Percentiles rank a stretch among this genome's conserved stretches.
Conservation (phyloP, 2,888 invertebrate species). For the Leptinotarsa rubiginosa region DNA sequence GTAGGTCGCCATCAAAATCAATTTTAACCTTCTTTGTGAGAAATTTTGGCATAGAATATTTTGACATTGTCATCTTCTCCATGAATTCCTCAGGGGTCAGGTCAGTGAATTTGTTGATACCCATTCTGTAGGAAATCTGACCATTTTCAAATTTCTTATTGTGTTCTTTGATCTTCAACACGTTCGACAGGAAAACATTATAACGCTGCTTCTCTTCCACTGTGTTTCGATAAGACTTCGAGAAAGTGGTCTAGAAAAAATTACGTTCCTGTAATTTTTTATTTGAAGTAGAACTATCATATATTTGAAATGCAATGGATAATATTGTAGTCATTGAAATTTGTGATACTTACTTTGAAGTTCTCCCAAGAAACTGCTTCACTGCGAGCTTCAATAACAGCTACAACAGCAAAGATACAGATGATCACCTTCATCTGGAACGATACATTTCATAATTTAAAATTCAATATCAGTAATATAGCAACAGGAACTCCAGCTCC, state of each 20-base stretch:
- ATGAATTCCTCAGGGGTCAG: constrained; percentile 20
- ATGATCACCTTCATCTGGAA: not conserved
- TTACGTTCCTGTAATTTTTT: not conserved
- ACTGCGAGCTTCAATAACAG: not conserved
- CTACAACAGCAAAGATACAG: not conserved
- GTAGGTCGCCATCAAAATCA: constrained; percentile 4
- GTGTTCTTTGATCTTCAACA: constrained; percentile 6
- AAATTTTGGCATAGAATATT: not conserved
- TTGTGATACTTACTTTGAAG: not conserved
- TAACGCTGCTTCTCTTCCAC: constrained; percentile 16
- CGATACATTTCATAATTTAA: not conserved
- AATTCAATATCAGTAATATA: too few species aligned
- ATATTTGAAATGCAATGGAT: not conserved
- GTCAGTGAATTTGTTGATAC: constrained; percentile 19
- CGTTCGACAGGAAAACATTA: not conserved
- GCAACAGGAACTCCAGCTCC: too few species aligned
- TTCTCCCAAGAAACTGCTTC: not conserved
- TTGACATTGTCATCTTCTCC: not conserved
- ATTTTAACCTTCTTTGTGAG: not conserved
- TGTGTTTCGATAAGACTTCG: constrained; percentile 3
- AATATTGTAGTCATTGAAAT: not conserved
- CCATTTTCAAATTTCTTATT: constrained; percentile 17
- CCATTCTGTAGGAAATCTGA: constrained; percentile 12
- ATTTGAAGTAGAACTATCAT: not conserved
- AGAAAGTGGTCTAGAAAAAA: not conserved